These are phyloP conservation scores for Geotrypetes seraphini DNA, from an alignment of 2,797 vertebrate genomes.

Conservation along the genomic window DNA sequence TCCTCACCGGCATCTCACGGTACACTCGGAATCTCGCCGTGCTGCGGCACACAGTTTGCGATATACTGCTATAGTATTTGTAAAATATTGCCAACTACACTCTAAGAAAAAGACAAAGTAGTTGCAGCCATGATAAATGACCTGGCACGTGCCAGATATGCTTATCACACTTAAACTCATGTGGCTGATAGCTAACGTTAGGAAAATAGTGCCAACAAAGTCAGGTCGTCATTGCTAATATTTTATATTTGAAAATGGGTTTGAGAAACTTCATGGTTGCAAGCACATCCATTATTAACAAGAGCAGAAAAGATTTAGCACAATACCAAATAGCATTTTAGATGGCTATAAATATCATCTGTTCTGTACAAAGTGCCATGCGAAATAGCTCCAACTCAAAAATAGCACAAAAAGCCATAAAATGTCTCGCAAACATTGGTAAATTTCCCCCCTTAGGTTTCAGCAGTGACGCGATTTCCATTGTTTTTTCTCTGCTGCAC, in stretches of 20 bases:
- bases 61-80: conserved; percentile 20
- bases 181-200: not conserved
- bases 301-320: not conserved
- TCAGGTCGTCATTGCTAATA: rapidly evolving
- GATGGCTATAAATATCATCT: not conserved
- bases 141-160: not conserved
- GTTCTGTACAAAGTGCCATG: conserved; percentile 6
- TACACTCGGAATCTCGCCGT: too few species aligned
- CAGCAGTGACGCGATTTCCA: conserved; percentile 17
- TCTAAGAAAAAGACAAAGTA: conserved; percentile 25
- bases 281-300: too few species aligned
- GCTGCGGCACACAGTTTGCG: too few species aligned
- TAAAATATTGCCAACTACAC: conserved; percentile 24
- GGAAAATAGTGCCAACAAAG: too few species aligned
- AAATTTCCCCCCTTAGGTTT: conserved; percentile 26
- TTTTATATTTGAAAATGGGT: not conserved
- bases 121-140: conserved; percentile 9
- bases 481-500: conserved; percentile 35
- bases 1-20: too few species aligned
- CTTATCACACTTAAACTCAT: not conserved
- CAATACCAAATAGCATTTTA: not conserved
- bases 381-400: conserved; percentile 17
- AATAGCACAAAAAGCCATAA: conserved; percentile 21
- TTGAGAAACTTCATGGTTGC: too few species aligned
- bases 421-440: not conserved